phyloP scores from a whole-genome alignment of 1,140 invertebrate species.

The Frieseomelitta varia region DNA sequence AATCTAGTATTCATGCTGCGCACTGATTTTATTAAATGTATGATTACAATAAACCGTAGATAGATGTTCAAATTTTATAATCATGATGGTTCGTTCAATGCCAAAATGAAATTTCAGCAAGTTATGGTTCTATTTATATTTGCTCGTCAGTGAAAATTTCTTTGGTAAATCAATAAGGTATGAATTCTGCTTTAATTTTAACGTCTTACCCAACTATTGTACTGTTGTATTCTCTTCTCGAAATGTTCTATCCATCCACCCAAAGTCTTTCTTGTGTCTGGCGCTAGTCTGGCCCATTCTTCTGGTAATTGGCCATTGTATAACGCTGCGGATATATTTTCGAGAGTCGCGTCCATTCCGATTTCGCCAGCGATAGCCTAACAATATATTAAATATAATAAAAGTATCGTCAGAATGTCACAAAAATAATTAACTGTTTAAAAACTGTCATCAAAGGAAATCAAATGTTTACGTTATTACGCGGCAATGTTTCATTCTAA shows the following conservation, averaged over 20 bases:
- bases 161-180: not conserved
- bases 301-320: constrained; percentile 92
- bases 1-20: too few relatives aligned
- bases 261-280: constrained; percentile 92
- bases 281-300: constrained; percentile 91
- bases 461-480: not conserved
- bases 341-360: constrained; percentile 92
- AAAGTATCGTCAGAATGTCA: not conserved
- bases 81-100: too few relatives aligned
- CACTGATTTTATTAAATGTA: too few relatives aligned
- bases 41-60: too few relatives aligned
- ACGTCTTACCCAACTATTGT: constrained; percentile 87
- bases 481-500: not conserved
- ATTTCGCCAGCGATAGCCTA: constrained; percentile 93
- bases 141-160: too few relatives aligned
- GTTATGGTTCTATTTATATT: too few relatives aligned
- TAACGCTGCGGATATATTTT: constrained; percentile 90
- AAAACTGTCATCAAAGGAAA: not conserved
- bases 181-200: not conserved
- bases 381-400: not conserved
- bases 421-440: not conserved
- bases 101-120: too few relatives aligned
- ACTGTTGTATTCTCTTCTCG: constrained; percentile 86
- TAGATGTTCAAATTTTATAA: too few relatives aligned
- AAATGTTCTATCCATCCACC: constrained; percentile 95